Evolutionary conservation across 1,140 invertebrate species (phyloP).

Genomic region (Calephelis virginiensis): DNA sequence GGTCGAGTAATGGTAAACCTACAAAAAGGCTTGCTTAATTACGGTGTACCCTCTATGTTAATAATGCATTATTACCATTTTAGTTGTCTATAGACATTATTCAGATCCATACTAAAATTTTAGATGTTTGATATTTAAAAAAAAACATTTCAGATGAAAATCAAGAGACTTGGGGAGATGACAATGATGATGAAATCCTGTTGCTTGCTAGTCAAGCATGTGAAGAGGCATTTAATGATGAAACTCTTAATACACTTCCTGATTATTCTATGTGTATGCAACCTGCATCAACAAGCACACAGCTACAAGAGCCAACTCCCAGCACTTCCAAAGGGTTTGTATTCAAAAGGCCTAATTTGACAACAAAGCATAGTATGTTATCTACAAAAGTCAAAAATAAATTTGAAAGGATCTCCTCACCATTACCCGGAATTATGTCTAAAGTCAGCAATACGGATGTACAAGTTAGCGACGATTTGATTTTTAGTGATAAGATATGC

Average conservation of each 20-base stretch:
- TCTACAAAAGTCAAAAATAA: slow-evolving; percentile 54
- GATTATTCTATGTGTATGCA: slow-evolving; percentile 63
- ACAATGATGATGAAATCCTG: slow-evolving; percentile 69
- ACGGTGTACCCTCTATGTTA: no score
- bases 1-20: no score
- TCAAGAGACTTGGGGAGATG: slow-evolving; percentile 57
- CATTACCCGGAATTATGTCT: slow-evolving; percentile 49
- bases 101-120: no score
- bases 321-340: slow-evolving; percentile 49
- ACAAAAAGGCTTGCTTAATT: no score
- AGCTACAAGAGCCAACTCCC: slow-evolving; percentile 34
- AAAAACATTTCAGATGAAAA: slow-evolving; percentile 30
- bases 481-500: slow-evolving; percentile 54
- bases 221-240: slow-evolving; percentile 53
- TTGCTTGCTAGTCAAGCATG: slow-evolving; percentile 69
- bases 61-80: no score
- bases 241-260: slow-evolving; percentile 35
- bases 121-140: slow-evolving; percentile 22
- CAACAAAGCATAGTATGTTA: slow-evolving; percentile 26
- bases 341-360: slow-evolving; percentile 56
- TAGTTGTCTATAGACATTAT: no score
- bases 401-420: slow-evolving; percentile 56
- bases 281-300: slow-evolving; percentile 58
- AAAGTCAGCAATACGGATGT: slow-evolving; percentile 37
- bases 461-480: slow-evolving; percentile 44